Evolutionary conservation across 2,888 invertebrate species (phyloP).

Genomic region (Osmoderma eremita): DNA sequence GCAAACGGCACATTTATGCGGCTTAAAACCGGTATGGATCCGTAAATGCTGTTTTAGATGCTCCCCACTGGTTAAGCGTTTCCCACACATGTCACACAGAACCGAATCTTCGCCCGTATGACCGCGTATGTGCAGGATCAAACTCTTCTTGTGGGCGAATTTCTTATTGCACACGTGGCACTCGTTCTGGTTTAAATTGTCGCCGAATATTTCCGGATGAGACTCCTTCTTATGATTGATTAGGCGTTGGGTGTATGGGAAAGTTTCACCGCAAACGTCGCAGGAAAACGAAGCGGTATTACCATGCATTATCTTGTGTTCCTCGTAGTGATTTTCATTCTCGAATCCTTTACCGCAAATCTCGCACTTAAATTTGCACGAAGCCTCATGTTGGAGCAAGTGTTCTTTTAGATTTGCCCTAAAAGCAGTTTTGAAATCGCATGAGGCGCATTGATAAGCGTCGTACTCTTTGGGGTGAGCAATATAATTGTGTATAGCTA

Average conservation of each 20-base stretch:
- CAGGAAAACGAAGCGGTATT: constrained; percentile 65
- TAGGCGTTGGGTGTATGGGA: constrained; percentile 61
- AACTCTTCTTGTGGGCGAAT: constrained; percentile 58
- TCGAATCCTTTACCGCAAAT: constrained; percentile 50
- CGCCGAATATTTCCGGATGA: constrained; percentile 60
- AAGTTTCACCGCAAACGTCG: constrained; percentile 59
- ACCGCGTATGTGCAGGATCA: constrained; percentile 55
- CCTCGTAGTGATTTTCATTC: constrained; percentile 46
- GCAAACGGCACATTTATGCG: constrained; percentile 54
- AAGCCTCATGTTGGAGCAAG: constrained; percentile 45
- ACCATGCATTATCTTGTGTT: constrained; percentile 54
- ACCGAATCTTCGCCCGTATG: constrained; percentile 64
- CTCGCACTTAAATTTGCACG: constrained; percentile 48
- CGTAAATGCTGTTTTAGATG: constrained; percentile 66
- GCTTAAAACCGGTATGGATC: constrained; percentile 67
- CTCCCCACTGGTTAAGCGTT: constrained; percentile 63
- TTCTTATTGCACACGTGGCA: constrained; percentile 60
- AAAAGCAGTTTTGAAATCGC: constrained; percentile 44
- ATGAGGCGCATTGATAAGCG: constrained; percentile 47
- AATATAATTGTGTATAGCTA: constrained; percentile 49
- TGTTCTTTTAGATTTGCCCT: constrained; percentile 44
- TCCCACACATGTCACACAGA: constrained; percentile 69
- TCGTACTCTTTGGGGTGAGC: constrained; percentile 42
- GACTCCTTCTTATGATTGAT: constrained; percentile 62
- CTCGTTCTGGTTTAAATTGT: constrained; percentile 53